Conservation (phyloP, 2,113 vertebrate genomes). For the Pogonocichla stellata region DNA sequence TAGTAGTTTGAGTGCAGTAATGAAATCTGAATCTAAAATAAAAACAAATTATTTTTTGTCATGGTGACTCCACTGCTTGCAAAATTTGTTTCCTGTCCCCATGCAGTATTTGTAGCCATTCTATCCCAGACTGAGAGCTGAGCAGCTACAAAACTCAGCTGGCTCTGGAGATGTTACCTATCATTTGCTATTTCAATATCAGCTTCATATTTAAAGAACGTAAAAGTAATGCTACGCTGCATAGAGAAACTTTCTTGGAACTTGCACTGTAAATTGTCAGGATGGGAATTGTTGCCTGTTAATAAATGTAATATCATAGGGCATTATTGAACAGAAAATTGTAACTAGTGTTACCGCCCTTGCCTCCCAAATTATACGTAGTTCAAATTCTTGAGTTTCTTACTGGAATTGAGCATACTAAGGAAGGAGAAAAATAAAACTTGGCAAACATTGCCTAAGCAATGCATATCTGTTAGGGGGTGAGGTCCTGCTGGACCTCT, state of each 20-base stretch:
- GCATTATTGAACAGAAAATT: not conserved
- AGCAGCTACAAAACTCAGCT: slow-evolving; percentile 38
- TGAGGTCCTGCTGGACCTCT: slow-evolving; percentile 37
- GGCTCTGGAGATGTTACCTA: not conserved
- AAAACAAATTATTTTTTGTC: slow-evolving; percentile 86
- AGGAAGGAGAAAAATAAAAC: not conserved
- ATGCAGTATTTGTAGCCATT: slow-evolving; percentile 33
- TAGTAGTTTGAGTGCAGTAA: slow-evolving; percentile 83
- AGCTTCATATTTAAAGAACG: slow-evolving; percentile 11
- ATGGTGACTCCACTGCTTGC: slow-evolving; percentile 81
- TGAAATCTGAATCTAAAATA: slow-evolving; percentile 86
- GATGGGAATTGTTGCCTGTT: not conserved
- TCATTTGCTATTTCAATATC: not conserved
- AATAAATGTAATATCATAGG: slow-evolving; percentile 39
- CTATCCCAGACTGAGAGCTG: not conserved
- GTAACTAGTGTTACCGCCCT: not conserved
- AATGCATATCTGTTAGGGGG: slow-evolving; percentile 10
- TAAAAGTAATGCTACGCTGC: not conserved
- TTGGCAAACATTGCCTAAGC: not conserved
- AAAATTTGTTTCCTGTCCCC: slow-evolving; percentile 72
- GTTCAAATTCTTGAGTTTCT: not conserved
- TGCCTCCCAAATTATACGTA: not conserved
- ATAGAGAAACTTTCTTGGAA: not conserved
- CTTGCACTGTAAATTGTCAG: slow-evolving; percentile 31
- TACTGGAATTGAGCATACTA: not conserved